Base-by-base conservation (phyloP, 2,797 vertebrate species). In the Rhinatrema bivittatum region DNA sequence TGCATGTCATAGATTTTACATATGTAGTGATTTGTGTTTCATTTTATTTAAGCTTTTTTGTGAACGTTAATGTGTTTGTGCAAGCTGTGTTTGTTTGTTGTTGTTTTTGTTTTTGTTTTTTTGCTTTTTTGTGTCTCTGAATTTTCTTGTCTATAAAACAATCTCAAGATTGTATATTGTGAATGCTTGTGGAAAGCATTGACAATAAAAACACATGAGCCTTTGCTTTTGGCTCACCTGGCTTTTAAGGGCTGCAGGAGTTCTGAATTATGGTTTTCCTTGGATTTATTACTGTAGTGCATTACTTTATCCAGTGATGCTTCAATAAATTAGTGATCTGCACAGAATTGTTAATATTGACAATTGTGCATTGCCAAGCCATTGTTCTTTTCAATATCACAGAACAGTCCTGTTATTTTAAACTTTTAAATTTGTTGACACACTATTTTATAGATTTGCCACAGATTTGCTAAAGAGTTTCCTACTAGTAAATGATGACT, bases 91-190 rank as follows among this genome's bases (percentile, higher is more conserved):
- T 68, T 85, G 68, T 84, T 85, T 68, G 62, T 50, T 79, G 62
- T 69, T n/a, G n/a, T n/a, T n/a, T n/a, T n/a, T n/a, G n/a, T n/a
- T n/a, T n/a, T n/a, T n/a, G n/a, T n/a, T n/a, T n/a, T n/a, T 56
- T 29, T 81, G 68, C 85, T n/a, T n/a, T n/a, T n/a, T n/a, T n/a
- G n/a, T n/a, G n/a, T n/a, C n/a, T n/a, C n/a, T n/a, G n/a, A n/a
- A 48, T 85, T 74, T 65, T 84, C 45, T 53, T 53, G 56, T 81
- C 61, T 50, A 36, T 64, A 63, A 67, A 76, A 81, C 61, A 76
- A 88, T 91, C 89, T 95, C 88, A 93, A 91, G 87, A 94, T 91
- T 94, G 85, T 68, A 62, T 72, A 67, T 54, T 68, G 59, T 66
- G 61, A 76, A 62, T 53, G 65, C 67, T 63, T 68, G 46, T 42